Base-by-base conservation (phyloP, 2,888 invertebrate species). In the Apotomis capreana region DNA sequence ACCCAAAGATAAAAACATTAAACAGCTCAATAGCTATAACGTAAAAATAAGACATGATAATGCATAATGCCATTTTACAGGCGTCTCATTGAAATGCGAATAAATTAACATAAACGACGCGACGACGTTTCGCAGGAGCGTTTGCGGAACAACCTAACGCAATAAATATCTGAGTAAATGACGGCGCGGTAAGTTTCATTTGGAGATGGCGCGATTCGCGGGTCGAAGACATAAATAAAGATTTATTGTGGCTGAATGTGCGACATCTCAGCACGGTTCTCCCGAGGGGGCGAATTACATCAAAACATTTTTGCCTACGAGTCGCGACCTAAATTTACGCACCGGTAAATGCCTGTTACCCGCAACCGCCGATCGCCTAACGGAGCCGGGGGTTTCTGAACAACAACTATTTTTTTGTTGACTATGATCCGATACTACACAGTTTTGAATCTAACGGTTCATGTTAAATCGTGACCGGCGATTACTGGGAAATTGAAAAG, bases 91-190 rank as follows among this genome's bases (percentile, higher is more conserved):
- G 83, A 89, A 86, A 90, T 90, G 88, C 87, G 85, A 89, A 90
- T 91, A 90, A 88, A 91, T 91, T 90, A 89, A 85, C 87, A 89
- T 89, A 89, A 88, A 81, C 81, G 85, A 81, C 83, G 81, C 82
- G 83, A 81, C 82, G 83, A 83, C 78, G 78, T 80, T 84, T 83
- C 79, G 76, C 73, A 60, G 80, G 78, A 85, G 81, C 81, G 76
- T 82, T 86, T 82, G 81, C 80, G 80, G 83, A 81, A 84, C 83
- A 80, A 81, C 79, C 79, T 80, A 83, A 82, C 77, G 86, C 81
- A 85, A 87, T 89, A 88, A 89, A 89, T 89, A 87, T 84, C 80
- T 82, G 80, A 85, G 83, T 83, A 87, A 74, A 87, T 85, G 84
- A 85, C 80, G 78, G 76, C 76, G 77, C 76, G 76, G 78, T 80